These are phyloP conservation scores for Triplophysa rosa DNA, from an alignment of 2,113 vertebrate species.

Conservation along the genomic window DNA sequence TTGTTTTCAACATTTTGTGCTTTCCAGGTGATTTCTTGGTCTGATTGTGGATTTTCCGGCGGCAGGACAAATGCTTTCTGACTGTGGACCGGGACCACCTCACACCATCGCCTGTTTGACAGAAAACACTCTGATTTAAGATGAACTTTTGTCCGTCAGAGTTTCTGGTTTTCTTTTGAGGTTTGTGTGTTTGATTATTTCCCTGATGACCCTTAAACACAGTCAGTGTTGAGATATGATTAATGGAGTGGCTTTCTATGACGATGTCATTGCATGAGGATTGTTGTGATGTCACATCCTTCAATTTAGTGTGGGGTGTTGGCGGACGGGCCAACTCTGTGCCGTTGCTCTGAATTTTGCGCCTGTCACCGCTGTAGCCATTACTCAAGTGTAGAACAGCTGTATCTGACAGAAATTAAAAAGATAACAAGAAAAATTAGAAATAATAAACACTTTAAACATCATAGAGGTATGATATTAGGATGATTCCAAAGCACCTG, in stretches of 20 bases:
- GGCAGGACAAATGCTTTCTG: constrained; percentile 9
- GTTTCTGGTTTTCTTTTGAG: constrained; percentile 31
- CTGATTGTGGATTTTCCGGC: constrained; percentile 1
- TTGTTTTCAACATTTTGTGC: background rate
- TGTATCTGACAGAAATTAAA: background rate
- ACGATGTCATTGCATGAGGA: constrained; percentile 24
- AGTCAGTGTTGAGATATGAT: constrained; percentile 44
- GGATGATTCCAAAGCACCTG: constrained; percentile 43
- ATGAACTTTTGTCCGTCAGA: constrained; percentile 53
- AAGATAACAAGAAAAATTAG: background rate
- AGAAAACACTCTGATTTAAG: constrained; percentile 74
- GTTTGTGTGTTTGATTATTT: constrained; percentile 43
- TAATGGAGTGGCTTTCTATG: constrained; percentile 31
- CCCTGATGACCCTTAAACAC: constrained; percentile 42
- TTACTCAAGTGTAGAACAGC: constrained; percentile 4
- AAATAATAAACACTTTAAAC: background rate
- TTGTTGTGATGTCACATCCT: background rate
- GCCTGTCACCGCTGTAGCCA: background rate
- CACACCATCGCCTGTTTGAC: constrained; percentile 70
- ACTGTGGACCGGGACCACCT: constrained; percentile 60
- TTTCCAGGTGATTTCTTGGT: constrained; percentile 1
- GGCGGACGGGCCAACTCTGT: background rate
- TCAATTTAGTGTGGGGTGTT: background rate
- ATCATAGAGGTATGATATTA: background rate
- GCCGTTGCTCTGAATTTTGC: background rate